A percentile compares a stretch with the other conserved stretches of the same genome.
Conservation (phyloP, 2,113 vertebrate species). For the Semnopithecus entellus region DNA sequence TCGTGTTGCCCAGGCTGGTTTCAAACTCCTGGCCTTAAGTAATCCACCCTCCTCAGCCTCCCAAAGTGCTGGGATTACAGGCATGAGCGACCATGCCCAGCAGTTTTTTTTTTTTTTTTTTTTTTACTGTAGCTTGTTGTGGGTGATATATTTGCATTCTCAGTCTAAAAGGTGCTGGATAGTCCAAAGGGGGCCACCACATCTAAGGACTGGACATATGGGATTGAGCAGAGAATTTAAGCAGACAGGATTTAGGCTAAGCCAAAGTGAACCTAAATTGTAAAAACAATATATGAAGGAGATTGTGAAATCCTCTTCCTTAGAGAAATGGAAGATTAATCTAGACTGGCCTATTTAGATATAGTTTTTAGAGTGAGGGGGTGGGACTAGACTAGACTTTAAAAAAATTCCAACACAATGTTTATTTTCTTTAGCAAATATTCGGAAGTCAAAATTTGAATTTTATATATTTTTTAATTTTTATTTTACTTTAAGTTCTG, state of each 20-base stretch:
- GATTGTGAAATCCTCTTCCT: neutral
- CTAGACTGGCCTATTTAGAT: neutral
- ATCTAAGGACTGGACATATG: neutral
- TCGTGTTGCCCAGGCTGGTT: too few species aligned
- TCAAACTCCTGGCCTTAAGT: too few species aligned
- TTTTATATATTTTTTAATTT: neutral
- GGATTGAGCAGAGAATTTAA: neutral
- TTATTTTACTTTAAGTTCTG: too few species aligned
- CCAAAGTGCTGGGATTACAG: too few species aligned
- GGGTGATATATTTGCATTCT: neutral
- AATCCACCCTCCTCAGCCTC: too few species aligned
- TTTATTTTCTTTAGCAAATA: neutral
- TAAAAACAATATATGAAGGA: neutral
- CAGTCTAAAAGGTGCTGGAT: neutral
- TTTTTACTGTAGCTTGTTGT: neutral
- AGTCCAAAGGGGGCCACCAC: neutral
- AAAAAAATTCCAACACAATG: neutral
- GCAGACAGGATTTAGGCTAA: neutral
- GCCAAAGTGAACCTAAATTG: neutral
- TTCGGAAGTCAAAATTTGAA: constrained; percentile 38
- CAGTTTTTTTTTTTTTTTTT: neutral
- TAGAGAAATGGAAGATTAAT: neutral
- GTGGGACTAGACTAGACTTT: neutral
- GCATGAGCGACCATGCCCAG: too few species aligned
- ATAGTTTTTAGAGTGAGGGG: neutral